phyloP scores from a whole-genome alignment of 1,140 invertebrate species.

The Penaeus vannamei region DNA sequence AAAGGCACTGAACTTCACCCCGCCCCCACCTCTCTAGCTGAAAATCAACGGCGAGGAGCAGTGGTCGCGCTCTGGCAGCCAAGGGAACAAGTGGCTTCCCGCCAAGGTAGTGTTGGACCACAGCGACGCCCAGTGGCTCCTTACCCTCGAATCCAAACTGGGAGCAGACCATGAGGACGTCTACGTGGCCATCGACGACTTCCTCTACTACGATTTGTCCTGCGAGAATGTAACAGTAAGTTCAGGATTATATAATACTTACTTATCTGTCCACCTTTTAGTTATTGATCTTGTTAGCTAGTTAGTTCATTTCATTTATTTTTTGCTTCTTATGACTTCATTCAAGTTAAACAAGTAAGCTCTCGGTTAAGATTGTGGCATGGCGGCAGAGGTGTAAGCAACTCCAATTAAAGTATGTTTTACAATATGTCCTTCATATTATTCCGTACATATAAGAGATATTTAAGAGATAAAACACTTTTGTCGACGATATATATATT shows the following conservation, averaged over 20 bases:
- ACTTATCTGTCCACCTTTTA: neutral
- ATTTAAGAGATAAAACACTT: no score
- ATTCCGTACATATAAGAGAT: no score
- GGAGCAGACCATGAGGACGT: constrained; percentile 38
- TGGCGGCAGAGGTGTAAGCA: no score
- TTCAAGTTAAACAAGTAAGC: no score
- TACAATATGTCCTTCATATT: no score
- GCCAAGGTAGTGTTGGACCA: constrained; percentile 2
- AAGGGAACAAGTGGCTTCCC: constrained; percentile 45
- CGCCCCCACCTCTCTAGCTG: neutral
- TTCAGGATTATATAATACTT: neutral
- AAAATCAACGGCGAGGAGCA: neutral
- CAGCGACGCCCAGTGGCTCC: neutral
- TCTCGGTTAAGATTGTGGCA: no score
- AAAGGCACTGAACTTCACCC: neutral
- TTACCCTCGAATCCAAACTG: constrained; percentile 28
- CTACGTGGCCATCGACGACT: constrained; percentile 45
- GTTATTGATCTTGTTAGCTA: no score
- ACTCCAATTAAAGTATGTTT: no score
- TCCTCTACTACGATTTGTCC: constrained; percentile 30
- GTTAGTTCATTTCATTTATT: neutral
- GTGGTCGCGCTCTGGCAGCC: constrained; percentile 41
- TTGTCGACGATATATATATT: no score
- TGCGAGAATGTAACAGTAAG: constrained; percentile 50
- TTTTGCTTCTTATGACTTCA: neutral